Evolutionary conservation across 2,888 invertebrate genomes (phyloP), one percentile per base, ranked within the genome.

Genomic region (Ormyrus nitidulus): DNA sequence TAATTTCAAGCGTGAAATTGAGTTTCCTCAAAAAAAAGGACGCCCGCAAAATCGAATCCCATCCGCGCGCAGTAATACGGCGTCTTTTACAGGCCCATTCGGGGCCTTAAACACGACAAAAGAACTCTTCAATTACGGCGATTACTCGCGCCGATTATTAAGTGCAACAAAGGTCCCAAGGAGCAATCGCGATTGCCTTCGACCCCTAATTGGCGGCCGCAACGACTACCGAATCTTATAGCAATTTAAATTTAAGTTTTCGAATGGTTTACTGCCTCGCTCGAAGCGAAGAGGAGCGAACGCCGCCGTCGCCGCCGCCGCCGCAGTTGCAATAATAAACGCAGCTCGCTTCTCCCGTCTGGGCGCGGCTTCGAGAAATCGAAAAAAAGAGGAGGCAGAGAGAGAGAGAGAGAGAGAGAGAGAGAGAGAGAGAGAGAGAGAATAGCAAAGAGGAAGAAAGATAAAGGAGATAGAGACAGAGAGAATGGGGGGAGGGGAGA

Each of bases 261-360:
- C 8, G 48, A 48, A 54, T 64, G 51, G 51, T 58, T 74, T 56
- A 71, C 58, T 77, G 46, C 9, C 56, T 61, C 8, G n/a, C 53
- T 5, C n/a, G 61, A 44, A 51, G n/a, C 46, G 11, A 62, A 70
- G n/a, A 11, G 11, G 10, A 34, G 46, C 58, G 34, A 34, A 13
- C 68, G 46, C 10, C 19, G n/a, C 13, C 13, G 13, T 0, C 13
- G 13, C 13, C 13, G 13, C 34, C 34, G 34, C 34, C 4, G 34
- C 34, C 13, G 69, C 58, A 70, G 58, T 70, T 70, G 46, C 54
- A 48, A 64, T 71, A 77, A 77, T 77, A 77, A 77, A 70, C 64
- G 71, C 34, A 34, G 34, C 64, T 77, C 19, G n/a, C 49, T 34
- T 34, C 58, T 44, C 7, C 49, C 58, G 66, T 58, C 71, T 78